These are phyloP conservation scores for Yponomeuta plumbellus DNA, from an alignment of 2,888 invertebrate species.

Conservation along the genomic window DNA sequence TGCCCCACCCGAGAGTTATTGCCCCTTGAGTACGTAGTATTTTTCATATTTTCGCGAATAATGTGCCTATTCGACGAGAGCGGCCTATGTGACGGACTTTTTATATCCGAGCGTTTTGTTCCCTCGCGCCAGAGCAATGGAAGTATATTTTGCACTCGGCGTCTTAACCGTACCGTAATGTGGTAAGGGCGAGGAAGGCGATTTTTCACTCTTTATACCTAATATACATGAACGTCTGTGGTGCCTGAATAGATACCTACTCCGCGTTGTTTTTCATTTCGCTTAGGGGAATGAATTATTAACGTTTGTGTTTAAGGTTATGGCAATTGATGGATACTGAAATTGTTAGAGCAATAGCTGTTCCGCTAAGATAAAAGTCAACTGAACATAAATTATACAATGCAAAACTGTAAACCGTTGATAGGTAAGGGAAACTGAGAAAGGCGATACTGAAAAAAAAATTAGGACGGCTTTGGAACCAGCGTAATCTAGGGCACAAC, in stretches of 20 bases:
- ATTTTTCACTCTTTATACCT: constrained; percentile 52
- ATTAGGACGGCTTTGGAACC: too few species aligned
- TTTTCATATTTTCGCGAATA: constrained; percentile 69
- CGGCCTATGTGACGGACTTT: constrained; percentile 28
- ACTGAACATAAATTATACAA: not conserved
- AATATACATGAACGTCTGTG: constrained; percentile 42
- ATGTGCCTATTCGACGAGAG: constrained; percentile 39
- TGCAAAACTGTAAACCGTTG: too few species aligned
- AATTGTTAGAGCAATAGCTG: not conserved
- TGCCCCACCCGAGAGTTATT: constrained; percentile 60
- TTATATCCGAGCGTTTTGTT: constrained; percentile 25
- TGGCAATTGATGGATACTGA: not conserved
- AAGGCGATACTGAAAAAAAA: too few species aligned
- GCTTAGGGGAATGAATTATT: constrained; percentile 51
- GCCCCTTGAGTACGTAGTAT: constrained; percentile 55
- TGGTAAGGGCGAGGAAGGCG: constrained; percentile 34
- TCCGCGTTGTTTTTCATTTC: constrained; percentile 47
- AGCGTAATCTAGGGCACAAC: too few species aligned
- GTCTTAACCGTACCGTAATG: constrained; percentile 27
- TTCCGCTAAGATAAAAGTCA: not conserved
- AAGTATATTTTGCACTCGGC: constrained; percentile 30
- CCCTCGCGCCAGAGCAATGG: constrained; percentile 26
- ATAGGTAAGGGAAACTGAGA: too few species aligned
- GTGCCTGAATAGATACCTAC: constrained; percentile 41
- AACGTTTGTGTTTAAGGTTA: constrained; percentile 23